A percentile compares a stretch with the other conserved stretches of the same genome.
Evolutionary conservation across 2,888 invertebrate species (phyloP).

Genomic region (Arge pagana): DNA sequence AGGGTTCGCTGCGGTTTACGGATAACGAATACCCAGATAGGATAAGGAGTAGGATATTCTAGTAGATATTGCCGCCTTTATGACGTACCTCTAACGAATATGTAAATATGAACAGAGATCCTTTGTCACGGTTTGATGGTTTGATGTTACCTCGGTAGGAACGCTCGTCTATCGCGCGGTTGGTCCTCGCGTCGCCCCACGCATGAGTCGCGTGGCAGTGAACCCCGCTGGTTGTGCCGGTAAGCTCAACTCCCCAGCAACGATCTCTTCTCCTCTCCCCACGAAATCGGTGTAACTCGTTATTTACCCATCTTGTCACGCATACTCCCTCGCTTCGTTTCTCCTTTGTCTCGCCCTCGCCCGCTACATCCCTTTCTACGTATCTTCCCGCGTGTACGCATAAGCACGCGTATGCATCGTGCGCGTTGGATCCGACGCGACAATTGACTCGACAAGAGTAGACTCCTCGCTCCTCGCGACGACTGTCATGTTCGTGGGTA

Average conservation of each 20-base stretch:
- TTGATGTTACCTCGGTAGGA: conserved; percentile 43
- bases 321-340: too few relatives aligned
- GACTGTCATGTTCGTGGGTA: too few relatives aligned
- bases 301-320: background rate
- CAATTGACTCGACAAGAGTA: too few relatives aligned
- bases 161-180: conserved; percentile 57
- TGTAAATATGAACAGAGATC: background rate
- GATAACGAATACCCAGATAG: too few relatives aligned
- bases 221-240: conserved; percentile 55
- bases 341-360: too few relatives aligned
- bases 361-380: too few relatives aligned
- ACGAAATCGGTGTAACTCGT: background rate
- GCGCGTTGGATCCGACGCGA: too few relatives aligned
- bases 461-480: too few relatives aligned
- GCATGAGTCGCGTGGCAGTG: conserved; percentile 54
- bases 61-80: background rate
- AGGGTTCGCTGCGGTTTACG: too few relatives aligned
- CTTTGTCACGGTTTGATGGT: background rate
- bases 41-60: too few relatives aligned
- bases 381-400: too few relatives aligned
- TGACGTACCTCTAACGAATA: background rate
- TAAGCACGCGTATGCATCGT: too few relatives aligned
- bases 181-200: conserved; percentile 48
- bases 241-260: conserved; percentile 53
- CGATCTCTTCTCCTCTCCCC: background rate